Evolutionary conservation across 1,140 invertebrate genomes (phyloP), one percentile per base, ranked within the genome.

Genomic region (Anastatus disparis): DNA sequence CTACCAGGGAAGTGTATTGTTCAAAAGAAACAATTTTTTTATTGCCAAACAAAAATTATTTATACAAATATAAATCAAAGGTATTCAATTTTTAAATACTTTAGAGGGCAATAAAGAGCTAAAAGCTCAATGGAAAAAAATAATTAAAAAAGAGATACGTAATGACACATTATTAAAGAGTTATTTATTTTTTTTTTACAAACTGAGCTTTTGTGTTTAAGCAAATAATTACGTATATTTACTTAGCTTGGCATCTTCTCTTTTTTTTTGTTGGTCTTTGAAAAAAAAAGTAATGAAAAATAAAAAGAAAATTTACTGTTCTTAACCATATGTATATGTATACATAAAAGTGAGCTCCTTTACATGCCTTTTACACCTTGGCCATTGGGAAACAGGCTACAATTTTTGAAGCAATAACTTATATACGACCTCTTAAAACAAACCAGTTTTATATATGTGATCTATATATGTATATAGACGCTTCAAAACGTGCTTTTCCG

Each of bases 381-480:
- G 52, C n/a, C 22, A 55, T 52, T 24, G 53, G 15, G 55, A 26
- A n/a, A n/a, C n/a, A 56, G 27, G 40, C 65, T 58, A 44, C 40
- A 17, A 66, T 67, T 67, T 67, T 67, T 58, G 13, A 67, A 42
- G 38, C 42, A 67, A 67, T 58, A 67, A 58, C 65, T 58, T 67
- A 53, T 67, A 67, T 67, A 58, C 29, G 53, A 58, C 52, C 65
- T 67, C 55, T 67, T 67, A 58, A 67, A 67, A 46, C 65, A 58
- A 67, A 67, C 65, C 65, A 67, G 65, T 67, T 67, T 42, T 31
- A 29, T 38, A 26, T 26, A 15, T 66, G 10, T 35, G 10, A n/a
- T 10, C 4, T 10, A 35, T 10, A 35, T 35, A 35, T 4, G 31
- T 52, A 56, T 22, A 24, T 0, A 2, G n/a, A 22, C 29, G 40